These are phyloP conservation scores for Bungarus multicinctus DNA, from an alignment of 2,113 vertebrate genomes.

Conservation along the genomic window DNA sequence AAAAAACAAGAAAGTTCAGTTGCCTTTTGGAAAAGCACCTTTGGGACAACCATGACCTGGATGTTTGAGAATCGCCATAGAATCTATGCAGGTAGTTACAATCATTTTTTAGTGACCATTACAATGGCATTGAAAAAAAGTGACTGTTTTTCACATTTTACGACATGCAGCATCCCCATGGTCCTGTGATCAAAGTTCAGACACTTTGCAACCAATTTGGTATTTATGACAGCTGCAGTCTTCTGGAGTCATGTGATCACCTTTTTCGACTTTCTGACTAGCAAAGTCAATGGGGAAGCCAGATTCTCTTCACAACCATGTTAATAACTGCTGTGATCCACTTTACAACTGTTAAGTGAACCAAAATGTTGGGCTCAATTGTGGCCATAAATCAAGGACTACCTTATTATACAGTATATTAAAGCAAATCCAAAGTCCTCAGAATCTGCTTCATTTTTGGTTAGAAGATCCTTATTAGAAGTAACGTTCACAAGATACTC, in stretches of 20 bases:
- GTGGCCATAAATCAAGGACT: background rate
- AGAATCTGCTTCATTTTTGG: background rate
- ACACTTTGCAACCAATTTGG: background rate
- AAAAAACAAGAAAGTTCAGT: background rate
- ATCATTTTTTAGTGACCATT: background rate
- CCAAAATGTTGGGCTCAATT: background rate
- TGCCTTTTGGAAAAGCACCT: background rate
- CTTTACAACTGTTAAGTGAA: background rate
- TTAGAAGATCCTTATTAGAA: background rate
- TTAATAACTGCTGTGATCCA: background rate
- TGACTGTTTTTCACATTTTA: background rate
- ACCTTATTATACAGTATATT: background rate
- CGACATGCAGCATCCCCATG: background rate
- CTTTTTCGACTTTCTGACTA: background rate
- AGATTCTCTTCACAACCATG: background rate
- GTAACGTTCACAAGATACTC: constrained; percentile 19
- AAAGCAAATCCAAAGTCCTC: background rate
- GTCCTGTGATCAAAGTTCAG: background rate
- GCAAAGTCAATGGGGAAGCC: background rate
- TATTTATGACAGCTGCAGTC: background rate
- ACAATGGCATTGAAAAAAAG: background rate
- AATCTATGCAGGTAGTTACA: background rate
- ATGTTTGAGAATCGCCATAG: background rate
- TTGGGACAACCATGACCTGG: background rate
- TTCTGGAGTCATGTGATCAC: background rate